Conservation (phyloP, 2,888 invertebrate species). For the Quadroppia sp. region DNA sequence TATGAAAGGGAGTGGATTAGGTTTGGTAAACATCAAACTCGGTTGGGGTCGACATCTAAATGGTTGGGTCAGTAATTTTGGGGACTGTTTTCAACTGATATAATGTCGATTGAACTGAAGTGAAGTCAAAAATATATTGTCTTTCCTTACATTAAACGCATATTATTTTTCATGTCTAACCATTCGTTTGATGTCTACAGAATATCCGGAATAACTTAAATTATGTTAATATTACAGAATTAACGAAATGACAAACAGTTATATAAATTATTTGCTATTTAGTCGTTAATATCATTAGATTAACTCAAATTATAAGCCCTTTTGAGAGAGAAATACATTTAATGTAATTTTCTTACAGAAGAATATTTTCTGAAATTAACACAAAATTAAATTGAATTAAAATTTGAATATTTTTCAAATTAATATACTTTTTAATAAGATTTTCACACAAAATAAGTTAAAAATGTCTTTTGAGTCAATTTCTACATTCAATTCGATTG, state of each 20-base stretch:
- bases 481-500: too few species aligned
- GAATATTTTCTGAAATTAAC: not conserved
- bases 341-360: too few species aligned
- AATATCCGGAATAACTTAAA: not conserved
- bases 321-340: too few species aligned
- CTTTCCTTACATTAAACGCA: not conserved
- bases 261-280: not conserved
- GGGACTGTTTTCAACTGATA: not conserved
- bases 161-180: not conserved
- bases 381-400: not conserved
- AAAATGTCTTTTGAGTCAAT: too few species aligned
- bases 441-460: too few species aligned
- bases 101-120: not conserved
- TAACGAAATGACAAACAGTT: not conserved
- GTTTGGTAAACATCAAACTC: conserved; percentile 13
- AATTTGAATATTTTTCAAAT: not conserved
- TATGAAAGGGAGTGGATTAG: conserved; percentile 23
- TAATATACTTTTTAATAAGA: not conserved
- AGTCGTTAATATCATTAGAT: too few species aligned
- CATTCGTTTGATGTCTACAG: not conserved
- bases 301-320: too few species aligned
- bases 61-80: not conserved
- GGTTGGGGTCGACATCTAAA: not conserved
- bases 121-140: not conserved
- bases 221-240: not conserved